Percentiles rank a stretch among this genome's conserved stretches.
phyloP scores from a whole-genome alignment of 2,888 invertebrate species.

The Megamerina dolium region DNA sequence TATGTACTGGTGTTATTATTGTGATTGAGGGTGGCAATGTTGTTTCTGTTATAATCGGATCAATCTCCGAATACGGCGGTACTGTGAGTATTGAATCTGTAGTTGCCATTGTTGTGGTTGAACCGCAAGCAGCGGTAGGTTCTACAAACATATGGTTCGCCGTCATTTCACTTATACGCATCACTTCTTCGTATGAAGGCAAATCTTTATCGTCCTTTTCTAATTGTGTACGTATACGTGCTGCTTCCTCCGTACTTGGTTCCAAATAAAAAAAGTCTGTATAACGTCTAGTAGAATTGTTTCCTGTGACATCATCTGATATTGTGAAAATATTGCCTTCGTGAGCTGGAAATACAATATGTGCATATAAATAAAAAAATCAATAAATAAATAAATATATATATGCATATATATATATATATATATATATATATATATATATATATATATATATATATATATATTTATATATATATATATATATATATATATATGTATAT shows the following conservation, averaged over 20 bases:
- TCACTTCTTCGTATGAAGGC: conserved; percentile 45
- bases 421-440: neutral
- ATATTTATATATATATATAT: conserved; percentile 1
- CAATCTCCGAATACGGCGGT: conserved; percentile 32
- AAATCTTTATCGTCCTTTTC: conserved; percentile 44
- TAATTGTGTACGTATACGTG: conserved; percentile 34
- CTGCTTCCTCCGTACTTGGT: conserved; percentile 33
- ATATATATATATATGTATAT: neutral
- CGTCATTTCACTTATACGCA: conserved; percentile 35
- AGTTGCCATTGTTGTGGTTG: conserved; percentile 13
- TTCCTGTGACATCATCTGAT: conserved; percentile 23
- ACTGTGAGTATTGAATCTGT: conserved; percentile 27
- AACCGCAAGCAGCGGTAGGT: conserved; percentile 7
- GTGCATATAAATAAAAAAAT: neutral
- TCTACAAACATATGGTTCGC: conserved; percentile 20
- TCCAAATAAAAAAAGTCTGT: conserved; percentile 41
- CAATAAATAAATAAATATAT: neutral
- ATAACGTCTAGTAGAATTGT: conserved; percentile 25
- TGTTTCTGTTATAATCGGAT: conserved; percentile 15
- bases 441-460: neutral
- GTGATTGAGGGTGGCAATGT: neutral
- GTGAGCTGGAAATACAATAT: conserved; percentile 27
- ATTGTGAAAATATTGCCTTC: conserved; percentile 30
- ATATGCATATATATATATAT: neutral
- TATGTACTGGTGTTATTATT: conserved; percentile 20